These are phyloP conservation scores for Amblyornis subalaris DNA, from an alignment of 2,113 vertebrate genomes.

Conservation along the genomic window DNA sequence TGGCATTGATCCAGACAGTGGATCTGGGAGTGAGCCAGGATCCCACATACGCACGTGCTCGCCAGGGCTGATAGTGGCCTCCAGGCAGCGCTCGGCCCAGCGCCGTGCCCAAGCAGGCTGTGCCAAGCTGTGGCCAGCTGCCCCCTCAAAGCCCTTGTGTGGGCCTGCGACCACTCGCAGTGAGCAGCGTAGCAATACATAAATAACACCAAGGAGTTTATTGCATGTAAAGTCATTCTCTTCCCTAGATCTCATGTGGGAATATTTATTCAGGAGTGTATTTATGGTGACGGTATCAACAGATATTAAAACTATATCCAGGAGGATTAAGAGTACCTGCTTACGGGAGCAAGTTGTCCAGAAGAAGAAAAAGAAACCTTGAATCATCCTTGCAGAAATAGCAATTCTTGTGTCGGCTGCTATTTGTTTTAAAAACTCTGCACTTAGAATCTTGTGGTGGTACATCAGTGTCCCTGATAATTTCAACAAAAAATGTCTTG, in stretches of 20 bases:
- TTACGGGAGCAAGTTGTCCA: not conserved
- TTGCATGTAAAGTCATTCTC: not conserved
- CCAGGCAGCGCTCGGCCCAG: not conserved
- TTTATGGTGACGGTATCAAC: not conserved
- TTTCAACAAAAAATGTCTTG: not conserved
- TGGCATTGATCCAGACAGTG: not conserved
- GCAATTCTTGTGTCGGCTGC: not conserved
- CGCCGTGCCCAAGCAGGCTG: not conserved
- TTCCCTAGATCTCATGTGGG: not conserved
- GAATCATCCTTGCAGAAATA: not conserved
- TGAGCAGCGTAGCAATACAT: not conserved
- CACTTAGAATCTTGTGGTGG: not conserved
- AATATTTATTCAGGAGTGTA: not conserved
- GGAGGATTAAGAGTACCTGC: not conserved
- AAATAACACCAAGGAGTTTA: not conserved
- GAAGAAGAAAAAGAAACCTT: not conserved
- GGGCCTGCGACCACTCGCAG: not conserved
- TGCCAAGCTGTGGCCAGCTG: not conserved
- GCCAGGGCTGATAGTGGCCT: accelerated
- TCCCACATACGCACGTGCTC: not conserved
- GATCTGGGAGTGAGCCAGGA: not conserved
- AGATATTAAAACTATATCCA: not conserved
- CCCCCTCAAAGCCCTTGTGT: not conserved
- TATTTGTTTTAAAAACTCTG: not conserved
- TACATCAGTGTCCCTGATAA: not conserved